A percentile compares a stretch with the other conserved stretches of the same genome.
Conservation (phyloP, 2,888 invertebrate species). For the Drosophila cognata region DNA sequence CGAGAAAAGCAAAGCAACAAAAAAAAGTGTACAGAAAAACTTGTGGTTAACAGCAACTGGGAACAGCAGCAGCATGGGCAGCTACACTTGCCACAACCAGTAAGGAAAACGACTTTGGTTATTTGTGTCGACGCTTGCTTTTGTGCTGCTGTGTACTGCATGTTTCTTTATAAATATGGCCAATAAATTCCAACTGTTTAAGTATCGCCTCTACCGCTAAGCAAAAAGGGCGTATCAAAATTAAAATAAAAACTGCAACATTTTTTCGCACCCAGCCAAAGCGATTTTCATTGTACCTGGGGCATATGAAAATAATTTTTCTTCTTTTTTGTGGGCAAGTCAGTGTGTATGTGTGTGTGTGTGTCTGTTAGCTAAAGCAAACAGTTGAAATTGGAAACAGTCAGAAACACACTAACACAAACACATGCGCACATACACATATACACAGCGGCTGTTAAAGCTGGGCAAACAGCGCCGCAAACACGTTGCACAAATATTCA, state of each 20-base stretch:
- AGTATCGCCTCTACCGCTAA: conserved; percentile 45
- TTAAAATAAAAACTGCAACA: conserved; percentile 34
- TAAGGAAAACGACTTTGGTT: conserved; percentile 42
- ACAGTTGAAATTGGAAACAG: conserved; percentile 66
- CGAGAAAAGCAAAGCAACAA: conserved; percentile 43
- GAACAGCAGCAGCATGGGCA: conserved; percentile 17
- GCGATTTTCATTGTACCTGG: conserved; percentile 24
- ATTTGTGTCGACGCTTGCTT: conserved; percentile 24
- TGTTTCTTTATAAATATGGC: conserved; percentile 77
- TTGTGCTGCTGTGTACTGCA: conserved; percentile 47
- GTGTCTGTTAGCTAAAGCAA: conserved; percentile 47
- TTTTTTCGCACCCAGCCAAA: conserved; percentile 18
- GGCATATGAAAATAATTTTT: conserved; percentile 29
- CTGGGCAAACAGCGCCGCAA: conserved; percentile 73
- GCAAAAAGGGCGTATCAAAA: conserved; percentile 36
- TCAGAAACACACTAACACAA: conserved; percentile 17
- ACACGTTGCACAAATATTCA: conserved; percentile 78
- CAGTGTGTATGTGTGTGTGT: conserved; percentile 5
- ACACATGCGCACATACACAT: conserved; percentile 17
- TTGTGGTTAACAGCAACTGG: conserved; percentile 40
- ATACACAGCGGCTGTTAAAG: conserved; percentile 47
- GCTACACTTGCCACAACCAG: conserved; percentile 38
- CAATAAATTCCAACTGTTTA: conserved; percentile 69
- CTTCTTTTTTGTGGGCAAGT: not conserved
- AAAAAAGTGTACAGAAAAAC: conserved; percentile 43